These are phyloP conservation scores for Palythoa grandis DNA, from an alignment of 92 coral and sea anemone genomes.

Conservation along the genomic window DNA sequence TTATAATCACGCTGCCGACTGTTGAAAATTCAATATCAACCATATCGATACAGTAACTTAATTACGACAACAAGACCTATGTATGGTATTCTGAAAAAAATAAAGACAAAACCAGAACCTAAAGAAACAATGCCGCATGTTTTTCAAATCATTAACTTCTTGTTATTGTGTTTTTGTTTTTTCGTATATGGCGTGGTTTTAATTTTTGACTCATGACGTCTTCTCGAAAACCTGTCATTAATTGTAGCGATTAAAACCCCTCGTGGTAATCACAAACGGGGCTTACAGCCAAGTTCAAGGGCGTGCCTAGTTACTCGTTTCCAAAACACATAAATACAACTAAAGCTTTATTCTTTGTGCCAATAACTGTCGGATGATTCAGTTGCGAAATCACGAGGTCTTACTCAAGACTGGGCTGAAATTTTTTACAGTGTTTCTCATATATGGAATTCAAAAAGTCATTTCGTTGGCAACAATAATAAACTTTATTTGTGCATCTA, in stretches of 20 bases:
- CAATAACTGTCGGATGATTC: constrained; percentile 23
- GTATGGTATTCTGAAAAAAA: background rate
- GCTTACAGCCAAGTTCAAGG: constrained; percentile 5
- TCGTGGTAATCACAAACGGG: background rate
- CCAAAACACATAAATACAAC: constrained; percentile 9
- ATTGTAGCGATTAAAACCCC: background rate
- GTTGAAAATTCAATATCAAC: background rate
- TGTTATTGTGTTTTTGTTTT: background rate
- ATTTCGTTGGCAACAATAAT: constrained; percentile 1
- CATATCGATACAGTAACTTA: background rate
- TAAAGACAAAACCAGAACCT: background rate
- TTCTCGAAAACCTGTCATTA: background rate
- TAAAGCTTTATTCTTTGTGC: constrained; percentile 1
- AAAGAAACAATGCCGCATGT: background rate
- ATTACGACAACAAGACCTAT: background rate
- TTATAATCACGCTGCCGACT: background rate
- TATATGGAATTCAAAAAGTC: background rate
- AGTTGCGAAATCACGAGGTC: constrained; percentile 10
- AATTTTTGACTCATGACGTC: background rate
- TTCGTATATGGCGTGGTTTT: background rate
- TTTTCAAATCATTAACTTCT: background rate
- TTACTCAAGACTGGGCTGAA: background rate
- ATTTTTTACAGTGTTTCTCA: background rate
- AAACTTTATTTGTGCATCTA: background rate
- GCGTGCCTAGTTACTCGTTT: constrained; percentile 4